Evolutionary conservation across 2,797 vertebrate genomes (phyloP), one percentile per base, ranked within the genome.

Genomic region (Megaceryle alcyon): DNA sequence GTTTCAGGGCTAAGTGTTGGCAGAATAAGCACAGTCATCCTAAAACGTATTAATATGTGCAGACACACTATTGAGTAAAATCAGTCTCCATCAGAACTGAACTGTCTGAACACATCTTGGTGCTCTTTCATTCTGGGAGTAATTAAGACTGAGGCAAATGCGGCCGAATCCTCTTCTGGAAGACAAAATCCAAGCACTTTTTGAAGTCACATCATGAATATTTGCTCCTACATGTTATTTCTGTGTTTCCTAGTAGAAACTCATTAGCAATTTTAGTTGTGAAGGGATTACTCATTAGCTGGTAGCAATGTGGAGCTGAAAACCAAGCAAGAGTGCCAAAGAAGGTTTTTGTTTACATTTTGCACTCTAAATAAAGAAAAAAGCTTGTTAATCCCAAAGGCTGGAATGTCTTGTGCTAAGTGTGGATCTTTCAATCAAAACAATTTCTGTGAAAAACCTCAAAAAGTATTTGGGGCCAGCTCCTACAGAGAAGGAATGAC

Each of bases 221-320:
- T 83, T 53, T 91, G 61, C 64, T 89, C n/a, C 60, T 85, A 77
- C 59, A 39, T 79, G 61, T 71, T 86, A 48, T 63, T 93, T 89
- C 35, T 77, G 29, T 78, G 41, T 94, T 96, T 96, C 53, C 43
- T 82, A 79, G 46, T 43, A 94, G 79, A 86, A 83, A 39, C 56
- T 82, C 75, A 28, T 65, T 88, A 88, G 48, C n/a, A 88, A 53
- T 78, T 88, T 76, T 78, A 44, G 12, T 68, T 89, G 12, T 77
- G 56, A 94, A 79, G 37, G 56, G 25, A 88, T 91, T 92, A 72
- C 33, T 92, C 28, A 57, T 65, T 88, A 82, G 43, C 59, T 91
- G 31, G 46, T 93, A 80, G 64, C 69, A 82, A 70, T 39, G 44
- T 71, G 57, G 73, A 89, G 54, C 57, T 92, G 65, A 82, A 94